Evolutionary conservation across 2,797 vertebrate species (phyloP).

Genomic region (Siniperca scherzeri): DNA sequence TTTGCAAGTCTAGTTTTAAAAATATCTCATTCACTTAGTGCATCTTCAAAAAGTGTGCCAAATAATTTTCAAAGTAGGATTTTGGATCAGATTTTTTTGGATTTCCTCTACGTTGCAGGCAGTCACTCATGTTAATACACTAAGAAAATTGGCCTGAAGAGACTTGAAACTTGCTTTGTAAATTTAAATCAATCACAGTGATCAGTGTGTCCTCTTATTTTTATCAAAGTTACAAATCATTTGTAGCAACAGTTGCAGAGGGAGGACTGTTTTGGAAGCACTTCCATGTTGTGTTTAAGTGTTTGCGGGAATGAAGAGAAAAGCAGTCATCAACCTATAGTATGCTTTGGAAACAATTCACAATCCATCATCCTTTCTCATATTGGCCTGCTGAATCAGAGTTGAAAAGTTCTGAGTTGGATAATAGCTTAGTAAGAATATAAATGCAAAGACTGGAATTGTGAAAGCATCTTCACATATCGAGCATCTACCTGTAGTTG

Average conservation of each 20-base stretch:
- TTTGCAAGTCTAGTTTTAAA: slow-evolving; percentile 12
- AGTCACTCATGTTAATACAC: slow-evolving; percentile 3
- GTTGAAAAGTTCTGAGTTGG: not conserved
- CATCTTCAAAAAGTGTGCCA: slow-evolving; percentile 21
- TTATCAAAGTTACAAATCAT: not conserved
- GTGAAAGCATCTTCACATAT: not conserved
- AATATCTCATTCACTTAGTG: slow-evolving; percentile 25
- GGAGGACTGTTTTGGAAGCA: not conserved
- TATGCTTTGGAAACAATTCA: not conserved
- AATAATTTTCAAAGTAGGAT: slow-evolving; percentile 38
- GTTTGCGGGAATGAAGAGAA: not conserved
- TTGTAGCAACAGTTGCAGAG: not conserved
- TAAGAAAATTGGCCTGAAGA: slow-evolving; percentile 10
- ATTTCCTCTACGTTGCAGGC: not conserved
- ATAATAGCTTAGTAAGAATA: not conserved
- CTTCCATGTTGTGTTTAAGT: slow-evolving; percentile 1
- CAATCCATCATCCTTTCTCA: not conserved
- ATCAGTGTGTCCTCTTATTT: not conserved
- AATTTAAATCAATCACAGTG: not conserved
- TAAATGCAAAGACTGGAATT: not conserved
- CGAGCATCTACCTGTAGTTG: slow-evolving; percentile 88
- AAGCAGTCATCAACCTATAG: not conserved
- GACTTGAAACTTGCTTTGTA: not conserved
- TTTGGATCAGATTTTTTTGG: slow-evolving; percentile 33
- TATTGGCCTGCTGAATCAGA: not conserved